phyloP scores from a whole-genome alignment of 2,797 vertebrate species.

The Chanos chanos region DNA sequence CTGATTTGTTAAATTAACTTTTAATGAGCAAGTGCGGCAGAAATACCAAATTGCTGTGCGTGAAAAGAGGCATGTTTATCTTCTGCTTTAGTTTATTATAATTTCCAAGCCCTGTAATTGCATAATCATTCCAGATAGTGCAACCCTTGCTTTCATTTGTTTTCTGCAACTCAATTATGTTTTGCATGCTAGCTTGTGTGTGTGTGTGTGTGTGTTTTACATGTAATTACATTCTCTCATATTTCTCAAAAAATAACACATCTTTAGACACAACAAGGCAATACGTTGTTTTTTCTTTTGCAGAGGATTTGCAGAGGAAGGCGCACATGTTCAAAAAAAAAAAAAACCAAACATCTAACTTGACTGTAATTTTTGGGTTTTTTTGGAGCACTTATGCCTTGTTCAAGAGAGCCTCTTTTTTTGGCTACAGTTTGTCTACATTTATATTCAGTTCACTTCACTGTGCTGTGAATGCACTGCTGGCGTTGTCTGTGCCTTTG shows the following conservation, averaged over 20 bases:
- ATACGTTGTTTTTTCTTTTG: too few species aligned
- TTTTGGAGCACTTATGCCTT: neutral
- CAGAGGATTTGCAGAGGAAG: too few species aligned
- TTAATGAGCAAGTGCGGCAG: conserved; percentile 20
- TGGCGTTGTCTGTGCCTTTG: neutral
- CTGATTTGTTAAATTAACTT: conserved; percentile 43
- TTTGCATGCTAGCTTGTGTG: conserved; percentile 15
- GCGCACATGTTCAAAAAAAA: too few species aligned
- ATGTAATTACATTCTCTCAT: conserved; percentile 29
- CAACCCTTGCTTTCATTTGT: conserved; percentile 28
- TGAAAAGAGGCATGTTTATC: conserved; percentile 14
- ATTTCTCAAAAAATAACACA: conserved; percentile 16
- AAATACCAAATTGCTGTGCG: conserved; percentile 6
- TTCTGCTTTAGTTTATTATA: conserved; percentile 23
- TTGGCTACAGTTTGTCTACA: neutral
- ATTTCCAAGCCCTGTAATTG: conserved; percentile 33
- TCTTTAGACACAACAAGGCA: conserved; percentile 3
- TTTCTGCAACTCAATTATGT: conserved; percentile 19
- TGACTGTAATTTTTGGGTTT: neutral
- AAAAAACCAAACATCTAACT: neutral
- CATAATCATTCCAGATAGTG: conserved; percentile 31
- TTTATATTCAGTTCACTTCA: too few species aligned
- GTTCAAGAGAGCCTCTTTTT: neutral
- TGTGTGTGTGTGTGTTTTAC: neutral
- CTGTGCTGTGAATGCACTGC: neutral